Conservation (phyloP, 2,797 vertebrate species). For the Chelonia mydas region DNA sequence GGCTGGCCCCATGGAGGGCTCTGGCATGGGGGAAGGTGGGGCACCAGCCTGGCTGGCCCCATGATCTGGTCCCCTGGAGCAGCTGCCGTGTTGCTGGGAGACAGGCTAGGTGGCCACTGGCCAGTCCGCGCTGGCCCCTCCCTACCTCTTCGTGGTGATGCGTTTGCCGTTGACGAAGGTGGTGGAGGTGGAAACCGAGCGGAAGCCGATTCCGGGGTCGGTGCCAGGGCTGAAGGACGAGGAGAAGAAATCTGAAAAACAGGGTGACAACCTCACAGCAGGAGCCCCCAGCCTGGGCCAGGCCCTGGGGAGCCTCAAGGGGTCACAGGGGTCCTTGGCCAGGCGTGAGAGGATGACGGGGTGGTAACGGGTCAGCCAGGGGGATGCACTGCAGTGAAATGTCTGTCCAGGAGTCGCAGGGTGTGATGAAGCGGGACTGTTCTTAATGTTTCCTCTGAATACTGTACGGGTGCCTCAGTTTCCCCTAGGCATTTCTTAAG, state of each 20-base stretch:
- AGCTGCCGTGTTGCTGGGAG: not conserved
- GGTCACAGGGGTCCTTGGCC: not conserved
- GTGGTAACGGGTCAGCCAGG: not conserved
- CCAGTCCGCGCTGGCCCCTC: not conserved
- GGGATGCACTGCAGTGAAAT: not conserved
- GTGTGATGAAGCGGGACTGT: too few species aligned
- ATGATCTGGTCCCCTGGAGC: not conserved
- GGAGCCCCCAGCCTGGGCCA: not conserved
- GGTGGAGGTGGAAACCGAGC: constrained; percentile 94
- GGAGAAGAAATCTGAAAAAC: constrained; percentile 77
- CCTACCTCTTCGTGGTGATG: constrained; percentile 93
- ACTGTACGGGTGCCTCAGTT: too few species aligned
- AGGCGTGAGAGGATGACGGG: not conserved
- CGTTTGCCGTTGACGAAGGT: constrained; percentile 91
- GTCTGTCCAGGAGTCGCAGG: not conserved
- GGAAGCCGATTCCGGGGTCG: constrained; percentile 79
- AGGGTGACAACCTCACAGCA: fast-evolving
- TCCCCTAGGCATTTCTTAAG: too few species aligned
- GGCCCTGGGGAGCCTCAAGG: fast-evolving
- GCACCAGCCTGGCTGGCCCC: too few species aligned
- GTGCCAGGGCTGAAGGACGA: constrained; percentile 81
- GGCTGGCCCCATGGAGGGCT: too few species aligned
- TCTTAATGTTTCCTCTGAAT: too few species aligned
- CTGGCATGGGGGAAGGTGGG: too few species aligned
- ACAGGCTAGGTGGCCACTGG: too few species aligned